Evolutionary conservation across 2,888 invertebrate species (phyloP), one percentile per base, ranked within the genome.

Genomic region (Hedya salicella): DNA sequence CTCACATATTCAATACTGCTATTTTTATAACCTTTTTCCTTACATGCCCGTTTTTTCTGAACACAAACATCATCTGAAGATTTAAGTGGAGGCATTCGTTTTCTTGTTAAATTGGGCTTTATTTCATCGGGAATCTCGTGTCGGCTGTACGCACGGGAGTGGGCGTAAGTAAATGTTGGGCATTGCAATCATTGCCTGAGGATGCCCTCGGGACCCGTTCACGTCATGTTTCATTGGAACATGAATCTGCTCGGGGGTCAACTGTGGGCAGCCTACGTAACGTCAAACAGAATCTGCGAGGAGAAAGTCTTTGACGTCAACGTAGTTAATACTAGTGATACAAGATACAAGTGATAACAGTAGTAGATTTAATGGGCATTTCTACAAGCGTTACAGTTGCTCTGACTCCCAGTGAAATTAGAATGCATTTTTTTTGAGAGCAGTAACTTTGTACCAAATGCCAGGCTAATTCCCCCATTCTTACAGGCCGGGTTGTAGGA

Each of bases 181-280:
- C 66, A 69, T 66, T 68, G 69, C 63, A 69, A 69, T 69, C 68
- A 75, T 71, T 70, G 70, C 66, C 70, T 68, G 62, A 73, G 70
- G 67, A 68, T 68, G 60, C 72, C 59, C 72, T 54, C 46, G 70
- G 68, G 75, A 63, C 36, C 46, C 42, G 44, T 53, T 59, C 61
- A 59, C 69, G 68, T 71, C 71, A 70, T 68, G 70, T 71, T 60
- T 71, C 61, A 67, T 61, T 59, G 65, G 53, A 67, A 68, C 69
- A 66, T 65, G 71, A 73, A 68, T 70, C 62, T 66, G 48, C 62
- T 62, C 57, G 62, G 59, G 68, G 49, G 49, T 57, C 42, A 57
- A 30, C 57, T 14, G 50, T 9, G 32, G 57, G 32, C 70, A 68
- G 60, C 67, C 63, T 21, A 68, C 60, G 21, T 57, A 68, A 60